Evolutionary conservation across 2,113 vertebrate genomes (phyloP).

Genomic region (Vireo altiloquus): DNA sequence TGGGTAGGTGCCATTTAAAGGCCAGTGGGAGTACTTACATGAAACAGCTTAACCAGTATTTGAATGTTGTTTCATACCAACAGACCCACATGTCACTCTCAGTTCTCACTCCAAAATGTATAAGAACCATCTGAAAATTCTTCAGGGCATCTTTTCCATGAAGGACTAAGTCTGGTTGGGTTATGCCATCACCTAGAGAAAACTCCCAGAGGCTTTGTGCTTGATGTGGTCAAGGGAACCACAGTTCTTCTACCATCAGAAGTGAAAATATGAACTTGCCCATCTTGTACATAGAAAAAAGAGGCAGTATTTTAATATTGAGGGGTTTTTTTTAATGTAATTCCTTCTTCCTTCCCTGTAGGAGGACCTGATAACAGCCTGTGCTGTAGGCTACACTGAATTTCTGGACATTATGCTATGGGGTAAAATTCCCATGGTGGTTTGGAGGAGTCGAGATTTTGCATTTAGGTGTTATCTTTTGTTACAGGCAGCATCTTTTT

Average conservation of each 20-base stretch:
- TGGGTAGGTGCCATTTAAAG: background rate
- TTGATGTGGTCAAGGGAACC: background rate
- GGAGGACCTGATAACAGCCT: background rate
- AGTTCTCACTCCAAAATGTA: background rate
- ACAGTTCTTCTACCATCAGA: background rate
- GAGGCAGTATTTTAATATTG: background rate
- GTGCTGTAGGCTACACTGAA: background rate
- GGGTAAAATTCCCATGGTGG: background rate
- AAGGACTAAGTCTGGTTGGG: background rate
- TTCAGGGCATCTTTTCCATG: background rate
- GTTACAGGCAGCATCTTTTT: background rate
- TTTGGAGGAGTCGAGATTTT: background rate
- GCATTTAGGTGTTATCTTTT: background rate
- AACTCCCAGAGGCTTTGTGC: background rate
- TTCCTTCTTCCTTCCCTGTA: background rate
- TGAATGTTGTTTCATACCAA: background rate
- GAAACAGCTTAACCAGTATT: background rate
- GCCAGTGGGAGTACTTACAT: background rate
- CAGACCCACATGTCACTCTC: background rate
- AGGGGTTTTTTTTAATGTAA: fast-evolving
- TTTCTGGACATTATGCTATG: background rate
- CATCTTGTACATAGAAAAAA: background rate
- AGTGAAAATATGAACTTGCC: background rate
- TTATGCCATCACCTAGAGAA: background rate
- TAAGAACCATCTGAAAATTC: background rate